Conservation (phyloP, 2,888 invertebrate species). For the Ennomos erosarius region DNA sequence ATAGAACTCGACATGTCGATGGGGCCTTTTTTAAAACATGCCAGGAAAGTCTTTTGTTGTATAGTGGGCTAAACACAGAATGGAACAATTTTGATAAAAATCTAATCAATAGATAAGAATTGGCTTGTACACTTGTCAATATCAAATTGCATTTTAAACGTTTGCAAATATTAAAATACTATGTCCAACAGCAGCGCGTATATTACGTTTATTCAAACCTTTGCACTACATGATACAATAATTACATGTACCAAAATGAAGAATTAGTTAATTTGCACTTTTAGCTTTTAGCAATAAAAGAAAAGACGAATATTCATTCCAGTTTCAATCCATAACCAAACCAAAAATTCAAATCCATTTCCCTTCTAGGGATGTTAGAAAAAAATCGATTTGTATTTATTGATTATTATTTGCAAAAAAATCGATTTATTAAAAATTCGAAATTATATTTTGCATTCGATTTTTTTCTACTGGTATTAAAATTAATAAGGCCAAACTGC, state of each 20-base stretch:
- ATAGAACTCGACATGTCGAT: constrained; percentile 70
- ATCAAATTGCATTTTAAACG: constrained; percentile 23
- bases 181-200: neutral
- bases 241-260: too few species aligned
- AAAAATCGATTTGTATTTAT: too few species aligned
- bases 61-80: constrained; percentile 54
- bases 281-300: neutral
- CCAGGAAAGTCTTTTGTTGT: constrained; percentile 49
- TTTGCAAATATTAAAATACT: constrained; percentile 11
- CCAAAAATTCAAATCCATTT: too few species aligned
- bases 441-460: too few species aligned
- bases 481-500: too few species aligned
- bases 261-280: too few species aligned
- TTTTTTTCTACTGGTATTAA: too few species aligned
- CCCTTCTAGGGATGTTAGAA: too few species aligned
- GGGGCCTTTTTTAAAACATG: constrained; percentile 61
- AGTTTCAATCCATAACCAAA: too few species aligned
- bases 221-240: neutral
- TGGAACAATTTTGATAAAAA: constrained; percentile 60
- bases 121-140: constrained; percentile 38
- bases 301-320: too few species aligned
- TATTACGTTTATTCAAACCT: constrained; percentile 7
- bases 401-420: too few species aligned
- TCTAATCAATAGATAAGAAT: constrained; percentile 76
- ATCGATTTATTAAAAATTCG: too few species aligned